Evolutionary conservation across 2,797 vertebrate species (phyloP), one percentile per base, ranked within the genome.

Genomic region (Rhinogobio ventralis): DNA sequence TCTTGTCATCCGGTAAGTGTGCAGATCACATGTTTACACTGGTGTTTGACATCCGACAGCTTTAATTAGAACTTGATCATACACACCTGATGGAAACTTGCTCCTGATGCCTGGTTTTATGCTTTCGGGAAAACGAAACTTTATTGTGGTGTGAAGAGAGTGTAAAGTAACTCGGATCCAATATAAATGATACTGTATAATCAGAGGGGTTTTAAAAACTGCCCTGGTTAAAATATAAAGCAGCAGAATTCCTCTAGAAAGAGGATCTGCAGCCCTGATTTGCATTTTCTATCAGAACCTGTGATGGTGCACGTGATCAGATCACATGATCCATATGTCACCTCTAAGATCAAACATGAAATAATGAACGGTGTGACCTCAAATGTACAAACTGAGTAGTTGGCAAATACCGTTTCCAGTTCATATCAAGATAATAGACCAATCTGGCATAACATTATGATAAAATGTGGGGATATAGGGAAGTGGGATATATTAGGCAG

Each of bases 291-390:
- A 39, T 73, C 80, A 46, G 19, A 55, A 64, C 28, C 69, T 82
- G 69, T 73, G 10, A 68, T 20, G 33, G 25, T 33, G 53, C 67
- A 73, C 33, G 81, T 82, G 81, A 82, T 82, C 55, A n/a, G n/a
- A 57, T 81, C 79, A 45, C 79, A 6, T 72, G 66, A 14, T 5
- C 23, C 49, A 23, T 17, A 30, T 79, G 78, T 51, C 46, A 67
- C 17, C 8, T 42, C 20, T 39, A 2, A 53, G 4, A 5, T 46
- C 57, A 36, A 36, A 30, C 10, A 57, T 36, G 30, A 36, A 28
- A 30, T 30, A 36, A 4, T 67, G 3, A 73, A 20, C 25, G 2
- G 45, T 15, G 36, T 25, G 25, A 1, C 2, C 4, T n/a, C 7
- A 49, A 49, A 19, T 73, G 25, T 10, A 73, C n/a, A 19, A 49